Evolutionary conservation across 2,113 vertebrate species (phyloP).

Genomic region (Chaetodon trifascialis): DNA sequence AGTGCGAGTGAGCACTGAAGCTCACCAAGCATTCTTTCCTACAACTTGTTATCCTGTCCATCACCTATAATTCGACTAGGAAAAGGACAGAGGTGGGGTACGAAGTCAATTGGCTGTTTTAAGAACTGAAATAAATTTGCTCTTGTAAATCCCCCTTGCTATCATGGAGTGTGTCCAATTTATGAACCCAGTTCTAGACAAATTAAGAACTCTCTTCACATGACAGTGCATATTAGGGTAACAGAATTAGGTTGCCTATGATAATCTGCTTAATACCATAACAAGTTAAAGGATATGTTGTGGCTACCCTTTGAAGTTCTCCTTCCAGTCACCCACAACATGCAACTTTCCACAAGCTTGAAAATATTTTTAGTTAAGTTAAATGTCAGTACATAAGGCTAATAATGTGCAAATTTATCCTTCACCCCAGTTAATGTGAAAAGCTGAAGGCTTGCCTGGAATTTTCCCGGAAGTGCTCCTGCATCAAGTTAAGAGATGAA

Average conservation of each 20-base stretch:
- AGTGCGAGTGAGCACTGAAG: not conserved
- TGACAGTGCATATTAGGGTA: conserved; percentile 32
- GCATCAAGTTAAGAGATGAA: conserved; percentile 38
- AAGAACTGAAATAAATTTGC: conserved; percentile 56
- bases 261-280: conserved; percentile 54
- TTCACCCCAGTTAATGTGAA: conserved; percentile 64
- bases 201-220: conserved; percentile 42
- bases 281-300: conserved; percentile 45
- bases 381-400: conserved; percentile 52
- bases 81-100: conserved; percentile 39
- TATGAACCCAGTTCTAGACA: conserved; percentile 39
- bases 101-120: conserved; percentile 48
- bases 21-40: conserved; percentile 17
- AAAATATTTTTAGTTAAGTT: conserved; percentile 44
- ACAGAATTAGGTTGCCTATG: conserved; percentile 37
- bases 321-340: conserved; percentile 56
- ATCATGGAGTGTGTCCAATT: conserved; percentile 26
- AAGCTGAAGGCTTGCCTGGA: conserved; percentile 62
- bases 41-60: conserved; percentile 19
- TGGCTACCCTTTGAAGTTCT: conserved; percentile 49
- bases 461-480: conserved; percentile 58
- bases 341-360: conserved; percentile 54
- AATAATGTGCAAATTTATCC: conserved; percentile 59
- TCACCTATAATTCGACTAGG: conserved; percentile 31
- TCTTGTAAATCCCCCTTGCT: conserved; percentile 47